Conservation (phyloP, 2,888 invertebrate genomes). For the Tethea ocularis region DNA sequence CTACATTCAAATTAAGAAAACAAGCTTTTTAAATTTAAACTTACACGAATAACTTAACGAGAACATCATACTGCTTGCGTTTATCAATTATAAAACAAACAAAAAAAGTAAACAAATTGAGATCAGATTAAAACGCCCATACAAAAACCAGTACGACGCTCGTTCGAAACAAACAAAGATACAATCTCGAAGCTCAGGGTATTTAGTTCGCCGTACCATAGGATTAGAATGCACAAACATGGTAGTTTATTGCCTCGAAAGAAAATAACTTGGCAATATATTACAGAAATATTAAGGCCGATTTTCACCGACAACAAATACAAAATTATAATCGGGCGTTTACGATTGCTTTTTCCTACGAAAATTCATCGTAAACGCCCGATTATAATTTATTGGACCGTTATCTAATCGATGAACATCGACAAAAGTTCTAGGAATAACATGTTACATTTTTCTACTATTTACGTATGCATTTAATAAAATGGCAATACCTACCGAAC, state of each 20-base stretch:
- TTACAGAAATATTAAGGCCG: too few species aligned
- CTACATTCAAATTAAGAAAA: conserved; percentile 38
- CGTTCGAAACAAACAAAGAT: conserved; percentile 14
- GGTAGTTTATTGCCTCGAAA: neutral
- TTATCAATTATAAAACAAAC: conserved; percentile 41
- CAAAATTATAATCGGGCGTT: too few species aligned
- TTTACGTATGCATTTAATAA: neutral
- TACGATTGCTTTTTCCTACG: too few species aligned
- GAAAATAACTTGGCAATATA: neutral
- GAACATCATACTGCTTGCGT: conserved; percentile 35
- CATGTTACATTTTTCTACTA: too few species aligned
- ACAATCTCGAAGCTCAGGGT: neutral
- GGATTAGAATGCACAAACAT: neutral
- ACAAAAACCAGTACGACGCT: conserved; percentile 62
- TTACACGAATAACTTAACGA: conserved; percentile 55
- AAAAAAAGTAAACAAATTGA: conserved; percentile 55
- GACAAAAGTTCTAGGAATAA: too few species aligned
- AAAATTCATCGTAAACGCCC: too few species aligned
- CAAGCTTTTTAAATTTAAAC: conserved; percentile 39
- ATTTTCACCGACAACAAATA: too few species aligned
- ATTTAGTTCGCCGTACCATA: neutral
- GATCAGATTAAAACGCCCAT: conserved; percentile 73
- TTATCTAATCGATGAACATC: too few species aligned
- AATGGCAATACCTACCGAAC: neutral
- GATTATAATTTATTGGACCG: too few species aligned